Evolutionary conservation across 2,888 invertebrate genomes (phyloP).

Genomic region (Leucophora obtusa): DNA sequence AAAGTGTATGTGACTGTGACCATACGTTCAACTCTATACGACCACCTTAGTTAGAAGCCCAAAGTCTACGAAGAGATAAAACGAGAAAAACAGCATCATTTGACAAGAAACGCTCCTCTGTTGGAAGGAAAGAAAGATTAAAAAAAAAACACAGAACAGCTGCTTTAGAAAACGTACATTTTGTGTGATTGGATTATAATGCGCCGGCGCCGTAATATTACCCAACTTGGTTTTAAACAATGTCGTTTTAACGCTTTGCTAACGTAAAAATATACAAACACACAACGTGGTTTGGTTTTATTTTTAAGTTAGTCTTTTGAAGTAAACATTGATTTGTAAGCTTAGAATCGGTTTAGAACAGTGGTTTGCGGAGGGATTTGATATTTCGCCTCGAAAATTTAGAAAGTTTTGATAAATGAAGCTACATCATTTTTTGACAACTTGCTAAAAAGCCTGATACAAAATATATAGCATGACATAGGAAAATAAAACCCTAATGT

Average conservation of each 20-base stretch:
- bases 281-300: neutral
- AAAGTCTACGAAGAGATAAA: conserved; percentile 16
- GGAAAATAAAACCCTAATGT: no score
- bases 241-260: conserved; percentile 57
- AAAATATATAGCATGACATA: no score
- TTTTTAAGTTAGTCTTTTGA: conserved; percentile 6
- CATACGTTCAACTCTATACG: conserved; percentile 1
- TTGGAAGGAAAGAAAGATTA: conserved; percentile 7
- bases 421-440: no score
- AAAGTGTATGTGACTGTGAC: conserved; percentile 43
- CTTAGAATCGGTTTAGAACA: conserved; percentile 27
- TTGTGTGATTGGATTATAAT: conserved; percentile 56
- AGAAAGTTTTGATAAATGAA: no score
- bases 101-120: conserved; percentile 14
- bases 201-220: conserved; percentile 62
- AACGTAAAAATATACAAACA: neutral
- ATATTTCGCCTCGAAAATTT: no score
- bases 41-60: conserved; percentile 54
- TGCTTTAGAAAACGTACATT: conserved; percentile 44
- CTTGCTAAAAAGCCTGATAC: no score
- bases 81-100: conserved; percentile 49
- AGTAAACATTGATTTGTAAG: conserved; percentile 11
- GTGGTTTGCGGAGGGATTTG: neutral
- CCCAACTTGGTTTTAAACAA: conserved; percentile 58
- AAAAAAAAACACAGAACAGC: conserved; percentile 49